Evolutionary conservation across 2,797 vertebrate species (phyloP), one percentile per base, ranked within the genome.

Genomic region (Salarias fasciatus): DNA sequence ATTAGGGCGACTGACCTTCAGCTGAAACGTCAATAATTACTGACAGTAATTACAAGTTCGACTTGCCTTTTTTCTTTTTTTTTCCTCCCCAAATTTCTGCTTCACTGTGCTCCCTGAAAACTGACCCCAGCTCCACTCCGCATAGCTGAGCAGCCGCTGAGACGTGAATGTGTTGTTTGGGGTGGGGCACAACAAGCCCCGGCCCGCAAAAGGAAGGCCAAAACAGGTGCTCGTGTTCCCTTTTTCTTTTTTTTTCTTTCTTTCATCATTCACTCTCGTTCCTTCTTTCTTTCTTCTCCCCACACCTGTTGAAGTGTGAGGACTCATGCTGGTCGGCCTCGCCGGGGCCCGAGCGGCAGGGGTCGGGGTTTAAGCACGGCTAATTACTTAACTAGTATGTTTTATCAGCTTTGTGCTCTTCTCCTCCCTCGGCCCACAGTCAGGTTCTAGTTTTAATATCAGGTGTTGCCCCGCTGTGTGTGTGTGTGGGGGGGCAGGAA

Each of bases 301-400:
- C 81, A 83, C 88, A 91, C 91, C 89, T 91, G 86, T 82, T 86
- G 68, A 72, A 62, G 80, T 84, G 84, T 72, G 68, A 76, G 55
- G 75, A 64, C 68, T 79, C 77, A 72, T 73, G 72, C 84, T 84
- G 82, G 61, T 74, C 80, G 46, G 62, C 60, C 61, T 11, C 1
- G 59, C 18, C 9, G 2, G 55, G 69, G 54, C 62, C 15, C 47
- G 57, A 44, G 53, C 11, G 33, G 43, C 28, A 62, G 75, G 69
- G 63, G 66, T 57, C 40, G 56, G 72, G 57, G 35, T 33, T 52
- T 30, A 69, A 56, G 53, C 49, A 68, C 57, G 57, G 70, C 63
- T 86, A 82, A 85, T 86, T 81, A 67, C 72, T 88, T 79, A 69
- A 77, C 73, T 79, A 51, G 75, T 63, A 48, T 67, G 36, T 55